Evolutionary conservation across 1,140 invertebrate genomes (phyloP), one percentile per base, ranked within the genome.

Genomic region (Neuroterus valhalla): DNA sequence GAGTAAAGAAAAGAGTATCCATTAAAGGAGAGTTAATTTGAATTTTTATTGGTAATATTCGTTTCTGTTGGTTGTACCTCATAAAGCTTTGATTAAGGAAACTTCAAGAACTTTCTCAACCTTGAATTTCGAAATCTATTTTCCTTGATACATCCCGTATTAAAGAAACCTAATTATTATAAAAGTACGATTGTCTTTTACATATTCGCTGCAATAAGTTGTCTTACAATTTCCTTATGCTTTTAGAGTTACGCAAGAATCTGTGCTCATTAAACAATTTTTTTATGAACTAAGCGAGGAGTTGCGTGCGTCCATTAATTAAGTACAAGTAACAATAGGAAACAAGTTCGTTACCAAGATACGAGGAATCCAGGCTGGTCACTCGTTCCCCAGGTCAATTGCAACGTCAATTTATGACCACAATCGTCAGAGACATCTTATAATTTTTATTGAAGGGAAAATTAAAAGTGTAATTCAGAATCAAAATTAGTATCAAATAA

Each of bases 321-420:
- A 74, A 75, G 70, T 55, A 66, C 69, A 66, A 62, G 70, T 75
- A 71, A 75, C 67, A 52, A 66, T 72, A 72, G 72, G 74, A 78
- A 78, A 72, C 73, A 72, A 70, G 70, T 43, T 72, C 21, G 71
- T 75, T 66, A 73, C 62, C 31, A 78, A 78, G 72, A 71, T 73
- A 72, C 71, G 55, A 62, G 62, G 74, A 75, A 75, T 78, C 74
- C 70, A 71, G 62, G 17, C 68, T 42, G 45, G 31, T 46, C 66
- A 72, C 71, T 75, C 45, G 55, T 66, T 62, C 11, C 23, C 15
- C 31, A 15, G 55, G 55, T 62, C 55, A 62, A 52, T 26, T 12
- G 21, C 19, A 52, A 52, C 10, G 17, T 23, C 17, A 52, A 62
- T 62, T 62, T n/a, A 62, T 31, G 31, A 62, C 23, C 2, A 15